These are phyloP conservation scores for Odocoileus virginianus DNA, from an alignment of 2,113 vertebrate genomes.

Conservation along the genomic window DNA sequence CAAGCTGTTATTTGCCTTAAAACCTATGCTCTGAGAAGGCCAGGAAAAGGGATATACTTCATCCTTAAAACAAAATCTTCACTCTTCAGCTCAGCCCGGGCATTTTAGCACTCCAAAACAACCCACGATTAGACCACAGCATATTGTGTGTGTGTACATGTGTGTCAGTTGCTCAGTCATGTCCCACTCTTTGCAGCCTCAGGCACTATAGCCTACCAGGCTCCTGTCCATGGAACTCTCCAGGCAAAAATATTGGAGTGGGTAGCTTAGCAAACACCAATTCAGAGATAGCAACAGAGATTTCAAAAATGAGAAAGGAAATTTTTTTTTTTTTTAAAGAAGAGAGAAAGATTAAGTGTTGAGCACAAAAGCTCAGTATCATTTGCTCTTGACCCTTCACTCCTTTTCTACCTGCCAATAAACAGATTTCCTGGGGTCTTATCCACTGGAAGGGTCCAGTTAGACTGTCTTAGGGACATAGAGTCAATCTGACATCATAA, in stretches of 20 bases:
- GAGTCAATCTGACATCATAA: background rate
- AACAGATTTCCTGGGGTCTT: constrained; percentile 41
- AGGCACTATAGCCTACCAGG: background rate
- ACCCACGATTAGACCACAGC: background rate
- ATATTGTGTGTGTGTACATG: background rate
- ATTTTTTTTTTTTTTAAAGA: background rate
- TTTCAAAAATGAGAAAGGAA: constrained; percentile 62
- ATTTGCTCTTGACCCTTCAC: background rate
- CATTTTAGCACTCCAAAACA: background rate
- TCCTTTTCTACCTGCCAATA: constrained; percentile 59
- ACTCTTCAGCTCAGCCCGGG: constrained; percentile 2
- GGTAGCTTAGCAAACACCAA: background rate
- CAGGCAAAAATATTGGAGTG: background rate
- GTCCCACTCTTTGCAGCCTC: background rate
- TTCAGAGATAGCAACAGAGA: constrained; percentile 24
- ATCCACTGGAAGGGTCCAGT: background rate
- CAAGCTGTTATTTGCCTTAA: background rate
- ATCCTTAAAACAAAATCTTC: constrained; percentile 40
- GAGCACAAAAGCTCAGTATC: constrained; percentile 59
- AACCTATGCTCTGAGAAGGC: background rate
- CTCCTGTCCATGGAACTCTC: background rate
- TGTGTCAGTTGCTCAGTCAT: background rate
- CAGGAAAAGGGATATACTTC: background rate
- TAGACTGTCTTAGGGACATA: background rate
- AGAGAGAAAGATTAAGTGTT: constrained; percentile 24